These are phyloP conservation scores for Thalassaphorura encarpata DNA, from an alignment of 1,140 invertebrate genomes.

Conservation along the genomic window DNA sequence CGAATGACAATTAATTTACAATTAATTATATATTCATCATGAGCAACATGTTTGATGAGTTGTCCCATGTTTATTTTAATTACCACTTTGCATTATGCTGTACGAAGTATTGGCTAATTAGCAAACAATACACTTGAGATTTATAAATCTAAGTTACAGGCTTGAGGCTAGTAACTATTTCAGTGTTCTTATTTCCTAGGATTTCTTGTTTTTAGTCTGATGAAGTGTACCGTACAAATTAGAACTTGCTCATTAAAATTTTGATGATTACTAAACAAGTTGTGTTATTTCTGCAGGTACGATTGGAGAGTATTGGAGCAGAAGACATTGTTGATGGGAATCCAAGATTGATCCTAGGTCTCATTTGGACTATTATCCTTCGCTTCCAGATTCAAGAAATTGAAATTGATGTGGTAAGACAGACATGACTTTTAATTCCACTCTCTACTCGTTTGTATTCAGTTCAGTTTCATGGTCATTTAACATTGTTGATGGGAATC, in stretches of 20 bases:
- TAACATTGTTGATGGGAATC: constrained; percentile 83
- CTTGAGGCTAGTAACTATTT: no score
- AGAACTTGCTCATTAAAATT: no score
- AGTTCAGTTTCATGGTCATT: neutral
- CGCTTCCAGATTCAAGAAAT: constrained; percentile 98
- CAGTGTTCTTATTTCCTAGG: neutral
- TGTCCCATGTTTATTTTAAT: no score
- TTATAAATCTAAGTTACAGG: no score
- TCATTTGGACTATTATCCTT: constrained; percentile 98
- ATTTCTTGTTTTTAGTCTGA: neutral
- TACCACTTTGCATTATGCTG: no score
- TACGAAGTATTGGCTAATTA: no score
- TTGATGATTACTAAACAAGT: no score
- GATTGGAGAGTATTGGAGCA: constrained; percentile 95
- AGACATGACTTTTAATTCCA: neutral
- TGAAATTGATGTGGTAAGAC: constrained; percentile 84
- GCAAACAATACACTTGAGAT: no score
- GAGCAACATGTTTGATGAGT: no score
- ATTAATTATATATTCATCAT: no score
- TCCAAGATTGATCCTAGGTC: constrained; percentile 79
- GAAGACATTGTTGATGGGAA: constrained; percentile 95
- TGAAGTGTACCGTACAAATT: neutral
- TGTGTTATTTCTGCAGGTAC: constrained; percentile 64
- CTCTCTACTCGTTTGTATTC: neutral
- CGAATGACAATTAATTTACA: no score